Base-by-base conservation (phyloP, 2,888 invertebrate genomes). In the Candidula unifasciata region DNA sequence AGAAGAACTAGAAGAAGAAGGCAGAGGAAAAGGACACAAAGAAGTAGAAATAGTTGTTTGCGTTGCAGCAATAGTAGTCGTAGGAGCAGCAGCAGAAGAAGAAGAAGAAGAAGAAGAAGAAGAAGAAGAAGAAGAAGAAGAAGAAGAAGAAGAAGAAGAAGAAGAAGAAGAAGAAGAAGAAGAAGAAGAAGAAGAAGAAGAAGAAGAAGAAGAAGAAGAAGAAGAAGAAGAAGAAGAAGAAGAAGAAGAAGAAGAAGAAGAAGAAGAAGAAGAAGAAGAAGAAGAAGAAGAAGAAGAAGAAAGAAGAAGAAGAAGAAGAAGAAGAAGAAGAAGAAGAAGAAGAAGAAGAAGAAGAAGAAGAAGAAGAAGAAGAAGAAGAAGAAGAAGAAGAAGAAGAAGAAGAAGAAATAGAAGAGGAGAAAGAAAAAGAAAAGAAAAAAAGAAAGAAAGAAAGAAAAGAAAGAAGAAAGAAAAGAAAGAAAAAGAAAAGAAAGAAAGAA, bases 291-390 rank as follows among this genome's bases (percentile, higher is more conserved):
- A 76, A n/a, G 54, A 76, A n/a, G 27, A 76, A 27, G 52, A 52
- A 27, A 76, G 54, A n/a, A 76, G 54, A n/a, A 76, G 54, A 52
- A 76, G 54, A 52, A 76, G 27, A 52, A 76, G 27, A 27, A 76
- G 27, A 27, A 76, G 27, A n/a, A 52, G 27, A n/a, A 76, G 54
- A n/a, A 76, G 54, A n/a, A 76, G 54, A 52, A 76, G 27, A n/a
- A 76, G 54, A 64, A 64, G n/a, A 64, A 64, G n/a, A n/a, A 64
- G n/a, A n/a, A 64, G n/a, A n/a, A 64, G 64, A 24, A 64, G 64
- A n/a, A 76, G 54, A n/a, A 52, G 54, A 52, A 76, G 54, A 52
- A 54, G 44, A 52, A 54, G 27, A 52, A 52, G 27, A 52, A 52
- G 27, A 52, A n/a, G 54, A 52, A 52, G 54, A 52, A 52, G 27